Evolutionary conservation across 1,140 invertebrate species (phyloP).

Genomic region (Drosophila sproati): DNA sequence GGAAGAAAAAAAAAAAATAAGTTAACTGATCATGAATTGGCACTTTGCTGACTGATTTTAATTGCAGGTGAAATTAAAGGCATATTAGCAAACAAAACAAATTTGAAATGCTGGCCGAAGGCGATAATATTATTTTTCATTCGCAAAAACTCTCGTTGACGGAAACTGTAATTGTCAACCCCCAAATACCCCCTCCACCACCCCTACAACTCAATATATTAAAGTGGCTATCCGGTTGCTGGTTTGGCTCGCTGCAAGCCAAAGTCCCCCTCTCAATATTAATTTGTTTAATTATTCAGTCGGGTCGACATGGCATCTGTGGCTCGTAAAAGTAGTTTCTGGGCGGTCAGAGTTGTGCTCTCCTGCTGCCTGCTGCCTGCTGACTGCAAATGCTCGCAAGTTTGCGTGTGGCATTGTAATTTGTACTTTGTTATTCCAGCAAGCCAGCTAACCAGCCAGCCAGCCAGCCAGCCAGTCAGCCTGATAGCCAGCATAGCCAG

Average conservation of each 20-base stretch:
- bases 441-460: conserved; percentile 19
- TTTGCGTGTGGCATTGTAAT: conserved; percentile 52
- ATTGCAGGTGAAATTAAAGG: conserved; percentile 17
- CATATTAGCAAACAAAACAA: conserved; percentile 14
- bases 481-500: conserved; percentile 18
- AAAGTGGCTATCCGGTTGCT: conserved; percentile 49
- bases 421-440: conserved; percentile 42
- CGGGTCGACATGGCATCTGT: conserved; percentile 40
- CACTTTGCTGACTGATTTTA: conserved; percentile 20
- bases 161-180: conserved; percentile 42
- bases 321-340: conserved; percentile 67
- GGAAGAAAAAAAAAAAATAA: neutral
- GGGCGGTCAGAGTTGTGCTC: conserved; percentile 28
- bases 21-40: neutral
- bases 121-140: conserved; percentile 33
- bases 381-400: conserved; percentile 48
- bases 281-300: conserved; percentile 60
- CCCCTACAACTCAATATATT: conserved; percentile 26
- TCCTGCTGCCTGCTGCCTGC: neutral
- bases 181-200: conserved; percentile 1
- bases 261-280: conserved; percentile 44
- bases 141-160: conserved; percentile 15
- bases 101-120: conserved; percentile 23
- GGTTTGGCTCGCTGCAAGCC: neutral
- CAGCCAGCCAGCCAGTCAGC: no score